Base-by-base conservation (phyloP, 2,888 invertebrate species). In the Microplitis deprimator region DNA sequence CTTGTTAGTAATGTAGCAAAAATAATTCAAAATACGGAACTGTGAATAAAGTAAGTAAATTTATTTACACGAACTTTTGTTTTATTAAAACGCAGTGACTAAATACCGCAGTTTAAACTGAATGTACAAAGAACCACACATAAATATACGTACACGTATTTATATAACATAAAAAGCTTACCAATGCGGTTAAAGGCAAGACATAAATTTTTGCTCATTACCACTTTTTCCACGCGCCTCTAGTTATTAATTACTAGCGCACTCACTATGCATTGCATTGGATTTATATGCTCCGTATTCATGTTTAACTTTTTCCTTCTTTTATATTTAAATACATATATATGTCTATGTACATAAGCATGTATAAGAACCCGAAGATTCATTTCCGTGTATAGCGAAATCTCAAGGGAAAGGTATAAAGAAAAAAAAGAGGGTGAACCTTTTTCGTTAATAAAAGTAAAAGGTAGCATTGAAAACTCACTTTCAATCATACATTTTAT, bases 401-500 rank as follows among this genome's bases (percentile, higher is more conserved):
- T 50, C 50, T 13, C 13, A 3, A 13, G 50, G 13, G 13, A 13
- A 50, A 13, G 8, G 50, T 13, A 8, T 13, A 50, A 7, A 29
- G 20, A 2, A 8, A 50, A 50, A 13, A 50, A 50, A 50, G 50
- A 50, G 50, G 13, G 8, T 13, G 13, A 50, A 5, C 8, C 50
- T 13, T 50, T 50, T 50, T 50, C 3, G 50, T 50, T 50, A 13
- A 50, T 13, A 50, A 13, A 50, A 13, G 50, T 50, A 50, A 50
- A 50, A 50, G 50, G 10, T 13, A 50, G 50, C 50, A 13, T 50
- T 13, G 50, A 50, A 50, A 50, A 50, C 50, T 50, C 13, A 3
- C 13, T 65, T 68, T 79, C 73, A 74, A 75, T 79, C 78, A 79
- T 79, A 69, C 50, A 13, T 73, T 79, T 74, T 65, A 50, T 50